Conservation (phyloP, 2,113 vertebrate species). For the Spea multiplicata region DNA sequence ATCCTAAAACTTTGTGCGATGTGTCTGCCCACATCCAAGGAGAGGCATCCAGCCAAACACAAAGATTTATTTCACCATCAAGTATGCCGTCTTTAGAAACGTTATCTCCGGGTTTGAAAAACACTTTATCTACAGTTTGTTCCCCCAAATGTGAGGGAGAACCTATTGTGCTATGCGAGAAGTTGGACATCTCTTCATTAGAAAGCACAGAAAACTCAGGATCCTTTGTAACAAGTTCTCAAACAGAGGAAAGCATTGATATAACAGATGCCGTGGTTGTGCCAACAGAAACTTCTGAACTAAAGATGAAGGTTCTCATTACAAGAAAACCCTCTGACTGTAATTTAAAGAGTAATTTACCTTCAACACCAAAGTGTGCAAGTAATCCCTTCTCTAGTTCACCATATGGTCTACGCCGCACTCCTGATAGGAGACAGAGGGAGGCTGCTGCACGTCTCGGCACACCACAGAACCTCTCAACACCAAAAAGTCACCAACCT, state of each 20-base stretch:
- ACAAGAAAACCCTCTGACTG: slow-evolving; percentile 54
- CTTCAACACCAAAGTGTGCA: slow-evolving; percentile 23
- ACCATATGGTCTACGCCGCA: slow-evolving; percentile 67
- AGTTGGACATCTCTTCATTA: slow-evolving; percentile 55
- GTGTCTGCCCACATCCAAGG: not conserved
- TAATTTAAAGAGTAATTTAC: not conserved
- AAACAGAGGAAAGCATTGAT: slow-evolving; percentile 54
- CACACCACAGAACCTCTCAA: slow-evolving; percentile 53
- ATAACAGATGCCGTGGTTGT: slow-evolving; percentile 52
- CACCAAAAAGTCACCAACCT: slow-evolving; percentile 48
- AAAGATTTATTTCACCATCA: not conserved
- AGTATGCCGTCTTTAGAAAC: not conserved
- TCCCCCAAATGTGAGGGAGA: slow-evolving; percentile 21
- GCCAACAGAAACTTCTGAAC: slow-evolving; percentile 46
- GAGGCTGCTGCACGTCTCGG: slow-evolving; percentile 71
- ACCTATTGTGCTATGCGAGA: slow-evolving; percentile 45
- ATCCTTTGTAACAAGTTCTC: slow-evolving; percentile 48
- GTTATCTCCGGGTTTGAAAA: not conserved
- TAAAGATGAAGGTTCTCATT: slow-evolving; percentile 55
- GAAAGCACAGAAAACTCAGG: slow-evolving; percentile 39
- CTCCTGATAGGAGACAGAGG: slow-evolving; percentile 74
- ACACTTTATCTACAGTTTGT: not conserved
- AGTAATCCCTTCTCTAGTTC: slow-evolving; percentile 17
- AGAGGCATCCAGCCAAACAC: not conserved
- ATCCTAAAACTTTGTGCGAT: not conserved